Percentiles rank a stretch among this genome's conserved stretches.
These are phyloP conservation scores for Crypturellus undulatus DNA, from an alignment of 2,113 vertebrate genomes.

Conservation along the genomic window DNA sequence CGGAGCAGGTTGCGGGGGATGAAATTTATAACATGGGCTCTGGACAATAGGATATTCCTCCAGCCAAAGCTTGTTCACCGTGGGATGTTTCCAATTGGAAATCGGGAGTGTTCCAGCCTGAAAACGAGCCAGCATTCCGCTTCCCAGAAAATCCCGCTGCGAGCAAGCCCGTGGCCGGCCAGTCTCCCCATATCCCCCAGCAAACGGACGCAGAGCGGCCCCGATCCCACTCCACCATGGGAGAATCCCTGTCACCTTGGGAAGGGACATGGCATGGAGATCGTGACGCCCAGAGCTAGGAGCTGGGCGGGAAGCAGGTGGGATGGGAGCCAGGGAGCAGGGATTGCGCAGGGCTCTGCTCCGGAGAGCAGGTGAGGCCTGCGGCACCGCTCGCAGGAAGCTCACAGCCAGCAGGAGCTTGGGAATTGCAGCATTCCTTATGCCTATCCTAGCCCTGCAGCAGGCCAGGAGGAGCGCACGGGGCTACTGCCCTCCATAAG, in stretches of 20 bases:
- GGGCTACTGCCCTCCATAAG: background rate
- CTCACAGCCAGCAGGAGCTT: accelerated
- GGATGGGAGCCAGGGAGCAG: background rate
- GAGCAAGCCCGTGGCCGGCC: background rate
- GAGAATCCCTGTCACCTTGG: background rate
- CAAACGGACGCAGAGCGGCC: no score
- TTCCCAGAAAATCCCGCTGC: slow-evolving; percentile 27
- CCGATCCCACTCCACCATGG: no score
- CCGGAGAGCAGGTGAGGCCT: background rate
- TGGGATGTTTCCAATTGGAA: slow-evolving; percentile 44
- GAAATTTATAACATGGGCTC: background rate
- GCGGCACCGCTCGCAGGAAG: background rate
- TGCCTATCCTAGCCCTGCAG: background rate
- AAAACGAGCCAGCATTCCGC: background rate
- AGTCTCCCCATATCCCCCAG: background rate
- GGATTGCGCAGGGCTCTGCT: accelerated
- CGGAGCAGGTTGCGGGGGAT: accelerated
- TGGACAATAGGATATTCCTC: background rate
- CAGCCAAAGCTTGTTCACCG: background rate
- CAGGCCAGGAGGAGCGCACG: background rate
- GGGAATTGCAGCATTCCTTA: background rate
- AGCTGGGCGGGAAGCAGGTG: background rate
- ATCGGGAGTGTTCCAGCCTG: background rate
- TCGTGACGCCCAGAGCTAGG: accelerated
- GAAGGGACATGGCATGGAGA: background rate